Evolutionary conservation across 2,797 vertebrate species (phyloP).

Genomic region (Pogonophryne albipinna): DNA sequence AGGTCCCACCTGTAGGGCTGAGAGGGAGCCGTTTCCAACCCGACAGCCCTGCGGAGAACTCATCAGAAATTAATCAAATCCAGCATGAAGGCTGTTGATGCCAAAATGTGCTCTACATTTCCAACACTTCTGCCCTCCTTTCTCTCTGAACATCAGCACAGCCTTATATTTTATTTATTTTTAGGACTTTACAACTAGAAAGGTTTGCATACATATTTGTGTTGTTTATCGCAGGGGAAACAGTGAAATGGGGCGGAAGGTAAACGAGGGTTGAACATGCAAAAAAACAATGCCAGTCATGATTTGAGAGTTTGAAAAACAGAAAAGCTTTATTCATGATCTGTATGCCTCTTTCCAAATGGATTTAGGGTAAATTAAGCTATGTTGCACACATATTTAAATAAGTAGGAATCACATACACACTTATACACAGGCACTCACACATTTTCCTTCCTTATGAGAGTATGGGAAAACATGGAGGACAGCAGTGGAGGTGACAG

Average conservation of each 20-base stretch:
- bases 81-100: conserved; percentile 44
- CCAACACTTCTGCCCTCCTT: conserved; percentile 14
- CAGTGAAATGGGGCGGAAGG: not conserved
- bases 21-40: conserved; percentile 68
- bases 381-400: conserved; percentile 47
- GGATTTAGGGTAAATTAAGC: conserved; percentile 53
- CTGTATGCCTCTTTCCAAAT: conserved; percentile 46
- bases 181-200: conserved; percentile 11
- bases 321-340: conserved; percentile 75
- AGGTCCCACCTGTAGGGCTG: conserved; percentile 63
- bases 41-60: conserved; percentile 66
- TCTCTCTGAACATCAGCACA: not conserved
- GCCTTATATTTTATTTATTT: not conserved
- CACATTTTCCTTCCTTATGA: conserved; percentile 24
- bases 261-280: not conserved
- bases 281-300: conserved; percentile 34
- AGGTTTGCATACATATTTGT: conserved; percentile 4
- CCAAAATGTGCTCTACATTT: conserved; percentile 21
- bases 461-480: conserved; percentile 33
- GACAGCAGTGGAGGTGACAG: conserved; percentile 42
- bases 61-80: conserved; percentile 81
- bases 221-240: not conserved
- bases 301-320: conserved; percentile 53
- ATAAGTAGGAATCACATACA: conserved; percentile 50
- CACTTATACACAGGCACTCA: conserved; percentile 24